Evolutionary conservation across 2,888 invertebrate species (phyloP), one percentile per base, ranked within the genome.

Genomic region (Mylabris sibirica): DNA sequence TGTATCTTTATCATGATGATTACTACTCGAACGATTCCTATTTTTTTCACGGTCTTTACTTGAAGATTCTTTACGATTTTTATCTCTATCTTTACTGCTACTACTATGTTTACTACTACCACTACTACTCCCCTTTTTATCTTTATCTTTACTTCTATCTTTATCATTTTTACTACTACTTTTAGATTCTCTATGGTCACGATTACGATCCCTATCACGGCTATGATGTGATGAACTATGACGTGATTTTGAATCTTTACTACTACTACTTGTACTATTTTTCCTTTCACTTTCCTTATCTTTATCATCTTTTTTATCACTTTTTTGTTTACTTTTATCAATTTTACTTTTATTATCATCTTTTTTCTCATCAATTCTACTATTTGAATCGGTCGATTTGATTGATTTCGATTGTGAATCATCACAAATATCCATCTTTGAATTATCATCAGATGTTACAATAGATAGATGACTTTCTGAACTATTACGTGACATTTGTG

Each of bases 401-500:
- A 72, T 41, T 24, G 69, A 65, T 65, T 74, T 76, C 59, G 60
- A 61, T 30, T 71, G 68, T 0, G 73, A 76, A 72, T 82, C 81
- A 63, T 83, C 82, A 70, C 78, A 79, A 38, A 79, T 77, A 41
- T 84, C 84, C 79, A 83, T 82, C 77, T 83, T 84, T 41, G 84
- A 84, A 65, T 84, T 86, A 12, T 86, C 86, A 64, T 88, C 88
- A 49, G 87, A 87, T 0, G 86, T 87, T 2, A 87, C 86, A 60
- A 87, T 86, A 0, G 89, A 89, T 34, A 89, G 78, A 22, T 86
- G 85, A 66, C 89, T 89, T 68, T 89, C 88, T 4, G 89, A 90
- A 26, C 90, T 90, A 20, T 90, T 89, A 80, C 89, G 89, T 0
- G 90, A 90, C 0, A 89, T 80, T 63, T 89, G 88, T 0, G 90